Base-by-base conservation (phyloP, 1,140 invertebrate species). In the Drosophila kohkoa region DNA sequence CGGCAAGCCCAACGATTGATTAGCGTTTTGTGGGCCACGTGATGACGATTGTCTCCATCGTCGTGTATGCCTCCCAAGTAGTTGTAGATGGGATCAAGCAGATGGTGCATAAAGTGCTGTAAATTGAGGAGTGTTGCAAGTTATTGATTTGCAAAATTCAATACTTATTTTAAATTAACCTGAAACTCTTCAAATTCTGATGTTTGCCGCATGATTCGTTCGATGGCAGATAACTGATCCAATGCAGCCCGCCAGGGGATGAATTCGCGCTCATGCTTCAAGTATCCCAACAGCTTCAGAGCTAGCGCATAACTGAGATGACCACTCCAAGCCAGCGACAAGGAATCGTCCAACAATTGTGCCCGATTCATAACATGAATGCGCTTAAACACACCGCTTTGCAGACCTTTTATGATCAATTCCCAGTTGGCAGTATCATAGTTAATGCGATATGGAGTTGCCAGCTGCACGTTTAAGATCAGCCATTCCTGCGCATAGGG, bases 261-360 rank as follows among this genome's bases (percentile, higher is more conserved):
- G 82, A 95, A 96, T 30, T 95, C 94, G 0, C 80, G 92, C 82
- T 97, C 96, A 0, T 92, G 90, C 10, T 85, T 82, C 3, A 97
- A 92, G 87, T 97, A 97, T 11, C 93, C 92, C 0, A 94, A 73
- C 2, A 95, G 30, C 4, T 93, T 93, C 8, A 98, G 92, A 1
- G 95, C 93, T 0, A 94, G 92, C 2, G 93, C 90, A 79, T 98
- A 98, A 48, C 94, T 90, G 1, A 97, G 70, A 1, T 94, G 87
- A 5, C 94, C 95, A 46, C 94, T 95, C 93, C 95, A 95, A 1
- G 96, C 96, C 6, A 98, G 93, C 69, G 95, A 95, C 71, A 97
- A 93, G 3, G 95, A 93, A 92, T 98, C 97, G 43, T 96, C 95
- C 7, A 98, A 93, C 1, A 98, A 92, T 90, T 98, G 97, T 0